These are phyloP conservation scores for Sebastes kiyomatsui DNA, from an alignment of 2,797 vertebrate genomes.

Conservation along the genomic window DNA sequence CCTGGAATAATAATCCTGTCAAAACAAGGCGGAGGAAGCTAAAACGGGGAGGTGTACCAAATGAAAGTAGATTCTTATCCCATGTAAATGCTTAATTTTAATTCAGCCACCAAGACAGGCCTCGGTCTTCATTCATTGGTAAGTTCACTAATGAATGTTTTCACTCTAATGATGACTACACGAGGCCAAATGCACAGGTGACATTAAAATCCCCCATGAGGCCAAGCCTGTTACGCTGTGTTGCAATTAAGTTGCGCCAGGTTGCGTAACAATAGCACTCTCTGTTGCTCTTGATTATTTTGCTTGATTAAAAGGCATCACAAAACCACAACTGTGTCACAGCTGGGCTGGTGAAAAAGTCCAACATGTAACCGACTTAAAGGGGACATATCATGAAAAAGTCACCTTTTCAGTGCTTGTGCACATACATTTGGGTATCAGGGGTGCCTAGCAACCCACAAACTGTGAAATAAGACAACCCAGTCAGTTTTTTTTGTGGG, in stretches of 20 bases:
- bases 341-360: not conserved
- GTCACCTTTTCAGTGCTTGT: too few relatives aligned
- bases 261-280: constrained; percentile 35
- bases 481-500: too few relatives aligned
- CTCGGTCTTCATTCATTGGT: constrained; percentile 19
- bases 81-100: not conserved
- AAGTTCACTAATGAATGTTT: constrained; percentile 11
- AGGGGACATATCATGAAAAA: too few relatives aligned
- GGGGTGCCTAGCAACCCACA: too few relatives aligned
- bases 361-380: not conserved
- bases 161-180: constrained; percentile 7
- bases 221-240: constrained; percentile 5
- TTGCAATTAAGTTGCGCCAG: constrained; percentile 44
- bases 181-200: constrained; percentile 46
- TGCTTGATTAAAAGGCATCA: constrained; percentile 1
- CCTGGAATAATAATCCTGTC: constrained; percentile 31
- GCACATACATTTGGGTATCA: too few relatives aligned
- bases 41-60: not conserved
- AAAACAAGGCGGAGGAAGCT: constrained; percentile 4
- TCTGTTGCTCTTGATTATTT: not conserved
- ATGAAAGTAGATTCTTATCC: not conserved
- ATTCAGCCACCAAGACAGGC: not conserved
- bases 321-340: not conserved
- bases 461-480: too few relatives aligned
- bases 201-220: constrained; percentile 10